Conservation (phyloP, 2,113 vertebrate species). For the Amblyopsis rosae region DNA sequence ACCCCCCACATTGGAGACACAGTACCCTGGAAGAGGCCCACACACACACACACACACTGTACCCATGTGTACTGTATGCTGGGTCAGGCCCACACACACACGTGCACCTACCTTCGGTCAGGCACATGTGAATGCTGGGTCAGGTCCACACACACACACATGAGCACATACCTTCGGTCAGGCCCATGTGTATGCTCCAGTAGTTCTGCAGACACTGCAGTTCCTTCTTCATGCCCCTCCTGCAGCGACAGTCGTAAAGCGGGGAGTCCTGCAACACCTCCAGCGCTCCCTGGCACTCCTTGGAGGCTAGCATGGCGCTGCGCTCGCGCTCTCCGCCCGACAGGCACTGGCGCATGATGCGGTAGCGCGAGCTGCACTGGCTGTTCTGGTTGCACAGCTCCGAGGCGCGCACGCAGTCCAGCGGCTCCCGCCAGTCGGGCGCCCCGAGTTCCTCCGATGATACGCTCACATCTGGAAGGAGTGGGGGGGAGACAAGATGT, state of each 20-base stretch:
- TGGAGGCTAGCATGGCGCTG: conserved; percentile 90
- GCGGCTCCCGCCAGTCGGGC: conserved; percentile 82
- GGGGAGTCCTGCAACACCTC: conserved; percentile 93
- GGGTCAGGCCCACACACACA: no score
- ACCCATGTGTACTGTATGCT: conserved; percentile 82
- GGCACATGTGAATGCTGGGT: no score
- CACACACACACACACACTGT: conserved; percentile 10
- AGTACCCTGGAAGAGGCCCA: no score
- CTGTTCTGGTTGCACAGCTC: conserved; percentile 89
- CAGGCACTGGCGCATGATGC: conserved; percentile 94
- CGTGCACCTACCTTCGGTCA: no score
- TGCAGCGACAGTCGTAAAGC: conserved; percentile 90
- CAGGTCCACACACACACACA: no score
- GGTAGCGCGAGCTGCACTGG: conserved; percentile 91
- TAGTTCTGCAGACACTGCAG: conserved; percentile 94
- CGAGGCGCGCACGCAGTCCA: conserved; percentile 91
- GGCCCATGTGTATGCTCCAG: conserved; percentile 94
- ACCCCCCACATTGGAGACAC: no score
- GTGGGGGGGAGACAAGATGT: conserved; percentile 9
- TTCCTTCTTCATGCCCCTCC: conserved; percentile 93
- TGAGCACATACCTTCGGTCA: conserved; percentile 80
- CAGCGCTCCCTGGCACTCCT: conserved; percentile 89
- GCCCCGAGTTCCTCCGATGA: conserved; percentile 63
- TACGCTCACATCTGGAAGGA: conserved; percentile 60
- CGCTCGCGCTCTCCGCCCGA: conserved; percentile 84